Evolutionary conservation across 2,113 vertebrate species (phyloP).

Genomic region (Apteryx mantelli): DNA sequence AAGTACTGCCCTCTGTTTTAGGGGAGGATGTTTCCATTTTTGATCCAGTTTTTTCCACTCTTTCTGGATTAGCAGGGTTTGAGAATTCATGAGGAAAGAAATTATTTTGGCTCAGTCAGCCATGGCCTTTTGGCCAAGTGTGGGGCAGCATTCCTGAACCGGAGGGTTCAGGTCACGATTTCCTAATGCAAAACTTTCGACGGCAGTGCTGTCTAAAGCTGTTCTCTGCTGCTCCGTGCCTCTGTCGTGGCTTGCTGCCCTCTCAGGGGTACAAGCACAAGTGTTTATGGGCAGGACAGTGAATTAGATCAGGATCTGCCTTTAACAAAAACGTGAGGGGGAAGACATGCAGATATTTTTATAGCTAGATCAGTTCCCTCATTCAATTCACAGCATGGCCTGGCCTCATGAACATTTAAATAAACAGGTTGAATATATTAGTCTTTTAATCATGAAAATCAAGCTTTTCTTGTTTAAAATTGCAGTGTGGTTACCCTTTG

Average conservation of each 20-base stretch:
- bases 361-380: neutral
- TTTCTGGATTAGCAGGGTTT: neutral
- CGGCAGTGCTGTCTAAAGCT: neutral
- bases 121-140: neutral
- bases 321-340: neutral
- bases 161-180: neutral
- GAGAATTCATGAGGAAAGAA: neutral
- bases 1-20: neutral
- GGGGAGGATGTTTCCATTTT: neutral
- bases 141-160: constrained; percentile 11
- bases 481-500: neutral
- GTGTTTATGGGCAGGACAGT: neutral
- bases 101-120: neutral
- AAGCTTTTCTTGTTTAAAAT: neutral
- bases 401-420: neutral
- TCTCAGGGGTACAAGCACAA: neutral
- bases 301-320: neutral
- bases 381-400: neutral
- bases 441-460: neutral
- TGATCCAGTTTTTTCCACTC: neutral
- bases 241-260: neutral
- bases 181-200: neutral
- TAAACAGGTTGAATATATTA: neutral
- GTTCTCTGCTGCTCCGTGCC: neutral
- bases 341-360: neutral